These are phyloP conservation scores for Hyppa rectilinea DNA, from an alignment of 2,888 invertebrate genomes.

Conservation along the genomic window DNA sequence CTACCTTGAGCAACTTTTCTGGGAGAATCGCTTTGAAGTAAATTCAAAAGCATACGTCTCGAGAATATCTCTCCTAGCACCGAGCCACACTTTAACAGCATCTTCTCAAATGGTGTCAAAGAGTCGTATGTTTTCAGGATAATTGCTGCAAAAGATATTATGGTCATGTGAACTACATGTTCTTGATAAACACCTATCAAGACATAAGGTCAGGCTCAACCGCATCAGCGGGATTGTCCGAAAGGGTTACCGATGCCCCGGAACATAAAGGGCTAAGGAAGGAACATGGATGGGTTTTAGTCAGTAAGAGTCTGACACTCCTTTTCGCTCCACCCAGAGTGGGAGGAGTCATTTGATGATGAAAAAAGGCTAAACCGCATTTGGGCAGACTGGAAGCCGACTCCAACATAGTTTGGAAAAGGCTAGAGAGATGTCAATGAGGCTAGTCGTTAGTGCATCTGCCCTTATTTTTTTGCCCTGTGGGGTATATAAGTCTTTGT, in stretches of 20 bases:
- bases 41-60: slow-evolving; percentile 90
- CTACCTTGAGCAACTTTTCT: slow-evolving; percentile 88
- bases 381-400: neutral
- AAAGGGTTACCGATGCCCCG: too few relatives aligned
- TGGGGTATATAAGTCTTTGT: neutral
- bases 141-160: slow-evolving; percentile 83
- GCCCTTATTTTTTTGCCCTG: too few relatives aligned
- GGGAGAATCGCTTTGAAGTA: slow-evolving; percentile 86
- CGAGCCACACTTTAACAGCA: slow-evolving; percentile 92
- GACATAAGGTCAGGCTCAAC: neutral
- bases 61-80: slow-evolving; percentile 92
- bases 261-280: too few relatives aligned
- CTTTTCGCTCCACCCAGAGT: too few relatives aligned
- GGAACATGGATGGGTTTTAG: too few relatives aligned
- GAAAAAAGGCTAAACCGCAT: neutral
- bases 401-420: neutral
- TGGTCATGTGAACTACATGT: neutral
- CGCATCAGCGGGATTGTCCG: too few relatives aligned
- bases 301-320: too few relatives aligned
- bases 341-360: too few relatives aligned
- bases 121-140: slow-evolving; percentile 92
- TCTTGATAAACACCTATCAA: neutral
- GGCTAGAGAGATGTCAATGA: neutral
- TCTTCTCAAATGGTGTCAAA: slow-evolving; percentile 91
- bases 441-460: neutral